Base-by-base conservation (phyloP, 92 coral and sea anemone species). In the Umimayanthus kanabou region DNA sequence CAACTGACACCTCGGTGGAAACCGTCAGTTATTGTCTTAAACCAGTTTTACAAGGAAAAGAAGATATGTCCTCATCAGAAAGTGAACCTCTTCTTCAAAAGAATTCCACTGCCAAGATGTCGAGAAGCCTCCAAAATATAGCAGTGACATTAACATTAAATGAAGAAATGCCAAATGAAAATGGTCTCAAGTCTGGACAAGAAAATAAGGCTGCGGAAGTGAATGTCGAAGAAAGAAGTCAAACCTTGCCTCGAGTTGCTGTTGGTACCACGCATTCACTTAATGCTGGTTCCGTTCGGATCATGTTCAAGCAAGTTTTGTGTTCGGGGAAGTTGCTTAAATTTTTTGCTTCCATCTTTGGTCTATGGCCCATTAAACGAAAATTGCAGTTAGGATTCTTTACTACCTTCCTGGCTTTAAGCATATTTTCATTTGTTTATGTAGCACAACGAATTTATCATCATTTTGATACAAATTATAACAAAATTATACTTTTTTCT, bases 351-450 rank as follows among this genome's bases (percentile, higher is more conserved):
- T 20, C 39, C 5, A 25, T 77, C 28, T 77, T 77, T 77, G 81
- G 81, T 25, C 55, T 77, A 5, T 77, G 81, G 81, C 81, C 81
- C 42, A 45, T 47, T 6, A 47, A 29, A 77, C 25, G 61, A n/a
- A 77, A 4, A 47, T 13, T 77, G 29, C 81, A 77, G 25, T 42
- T 5, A 11, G 4, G 23, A 23, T 47, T 77, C 8, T 43, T 77
- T 77, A 23, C 28, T 45, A 23, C 47, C 45, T 6, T 77, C 18
- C 33, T 45, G 8, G 64, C 66, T n/a, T 0, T 77, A 22, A 77
- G 43, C 50, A 20, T 25, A 13, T 77, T 43, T 77, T 66, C 81
- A n/a, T 42, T 77, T 47, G 66, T 43, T n/a, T 77, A 39, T 76
- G 10, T 20, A 10, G 45, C 40, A 39, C 80, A 14, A 0, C 37